Evolutionary conservation across 1,140 invertebrate species (phyloP).

Genomic region (Neelides sp.): DNA sequence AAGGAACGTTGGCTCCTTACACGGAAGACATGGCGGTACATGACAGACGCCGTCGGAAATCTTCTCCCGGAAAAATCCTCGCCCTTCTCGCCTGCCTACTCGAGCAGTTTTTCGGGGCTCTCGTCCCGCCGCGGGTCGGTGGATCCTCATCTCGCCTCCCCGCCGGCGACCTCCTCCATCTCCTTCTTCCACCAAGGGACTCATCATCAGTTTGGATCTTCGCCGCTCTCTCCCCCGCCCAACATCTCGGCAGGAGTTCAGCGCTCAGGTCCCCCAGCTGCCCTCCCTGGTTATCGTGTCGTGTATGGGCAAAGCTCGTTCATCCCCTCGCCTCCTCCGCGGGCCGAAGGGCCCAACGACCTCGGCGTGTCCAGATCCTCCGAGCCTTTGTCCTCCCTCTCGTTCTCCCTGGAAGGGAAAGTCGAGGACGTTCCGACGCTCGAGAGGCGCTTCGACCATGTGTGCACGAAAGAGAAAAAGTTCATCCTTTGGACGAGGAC

Average conservation of each 20-base stretch:
- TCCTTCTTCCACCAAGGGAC: not conserved
- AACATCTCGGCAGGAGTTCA: too few species aligned
- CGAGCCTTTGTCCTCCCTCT: too few species aligned
- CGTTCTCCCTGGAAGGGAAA: too few species aligned
- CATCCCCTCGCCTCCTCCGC: constrained; percentile 6
- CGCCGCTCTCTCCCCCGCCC: not conserved
- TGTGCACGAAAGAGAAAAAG: constrained; percentile 58
- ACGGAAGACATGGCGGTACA: constrained; percentile 76
- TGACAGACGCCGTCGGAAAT: constrained; percentile 72
- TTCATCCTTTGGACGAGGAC: constrained; percentile 69
- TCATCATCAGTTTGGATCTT: not conserved
- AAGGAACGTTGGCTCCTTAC: constrained; percentile 69
- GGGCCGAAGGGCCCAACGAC: too few species aligned
- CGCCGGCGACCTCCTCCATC: constrained; percentile 7
- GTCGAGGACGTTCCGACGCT: constrained; percentile 56
- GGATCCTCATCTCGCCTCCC: not conserved
- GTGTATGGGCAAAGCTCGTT: not conserved
- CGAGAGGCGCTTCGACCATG: constrained; percentile 68
- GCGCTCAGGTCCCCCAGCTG: not conserved
- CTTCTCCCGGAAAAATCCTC: constrained; percentile 54
- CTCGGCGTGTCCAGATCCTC: too few species aligned
- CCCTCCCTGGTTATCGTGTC: not conserved
- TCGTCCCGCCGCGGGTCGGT: constrained; percentile 11
- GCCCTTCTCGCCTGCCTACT: not conserved
- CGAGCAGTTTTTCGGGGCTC: too few species aligned